Evolutionary conservation across 2,113 vertebrate species (phyloP).

Genomic region (Burhinus bistriatus): DNA sequence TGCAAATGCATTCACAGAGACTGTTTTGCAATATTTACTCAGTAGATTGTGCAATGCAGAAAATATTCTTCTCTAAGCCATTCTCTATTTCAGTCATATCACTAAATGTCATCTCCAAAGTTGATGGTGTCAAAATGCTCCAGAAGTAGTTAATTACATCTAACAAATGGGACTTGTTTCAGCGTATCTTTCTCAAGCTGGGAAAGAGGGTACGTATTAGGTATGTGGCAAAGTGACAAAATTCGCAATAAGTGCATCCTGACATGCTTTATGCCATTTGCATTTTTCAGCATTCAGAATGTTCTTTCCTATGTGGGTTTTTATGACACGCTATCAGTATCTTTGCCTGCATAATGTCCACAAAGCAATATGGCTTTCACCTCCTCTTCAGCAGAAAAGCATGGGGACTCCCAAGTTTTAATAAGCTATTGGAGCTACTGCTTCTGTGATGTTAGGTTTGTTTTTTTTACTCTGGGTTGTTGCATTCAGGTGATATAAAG

Average conservation of each 20-base stretch:
- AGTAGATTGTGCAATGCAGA: not conserved
- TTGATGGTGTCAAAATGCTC: not conserved
- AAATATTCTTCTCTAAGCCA: not conserved
- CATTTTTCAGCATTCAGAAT: not conserved
- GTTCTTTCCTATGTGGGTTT: not conserved
- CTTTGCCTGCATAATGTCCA: not conserved
- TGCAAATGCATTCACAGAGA: not conserved
- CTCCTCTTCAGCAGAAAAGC: not conserved
- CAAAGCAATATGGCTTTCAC: not conserved
- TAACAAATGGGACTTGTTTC: not conserved
- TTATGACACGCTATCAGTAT: accelerated
- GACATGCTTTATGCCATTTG: not conserved
- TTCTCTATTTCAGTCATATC: not conserved
- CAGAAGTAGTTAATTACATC: not conserved
- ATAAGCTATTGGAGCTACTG: not conserved
- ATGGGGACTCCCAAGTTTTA: not conserved
- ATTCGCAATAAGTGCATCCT: not conserved
- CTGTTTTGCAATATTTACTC: not conserved
- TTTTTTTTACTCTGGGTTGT: accelerated
- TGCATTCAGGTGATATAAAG: not conserved
- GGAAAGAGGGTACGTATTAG: not conserved
- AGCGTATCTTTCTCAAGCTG: not conserved
- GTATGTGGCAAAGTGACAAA: not conserved
- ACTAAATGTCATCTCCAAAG: not conserved
- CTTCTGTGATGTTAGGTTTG: not conserved